These are phyloP conservation scores for Eulithis prunata DNA, from an alignment of 2,888 invertebrate species.

Conservation along the genomic window DNA sequence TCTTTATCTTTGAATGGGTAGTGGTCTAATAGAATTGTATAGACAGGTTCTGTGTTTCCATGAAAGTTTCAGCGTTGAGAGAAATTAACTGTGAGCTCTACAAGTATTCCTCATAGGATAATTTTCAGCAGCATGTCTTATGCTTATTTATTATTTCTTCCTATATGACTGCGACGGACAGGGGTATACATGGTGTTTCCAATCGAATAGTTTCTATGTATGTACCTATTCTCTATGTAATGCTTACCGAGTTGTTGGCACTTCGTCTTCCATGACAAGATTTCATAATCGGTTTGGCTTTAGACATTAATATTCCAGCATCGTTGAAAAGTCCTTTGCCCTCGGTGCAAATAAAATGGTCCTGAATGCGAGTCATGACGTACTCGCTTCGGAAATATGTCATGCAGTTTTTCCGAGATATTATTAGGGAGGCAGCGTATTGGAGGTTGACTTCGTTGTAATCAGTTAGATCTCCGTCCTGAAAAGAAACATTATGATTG, in stretches of 20 bases:
- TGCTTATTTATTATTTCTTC: slow-evolving; percentile 73
- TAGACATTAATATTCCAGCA: background rate
- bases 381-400: background rate
- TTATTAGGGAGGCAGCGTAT: slow-evolving; percentile 6
- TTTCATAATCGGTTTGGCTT: background rate
- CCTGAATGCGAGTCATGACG: background rate
- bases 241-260: slow-evolving; percentile 1
- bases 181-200: slow-evolving; percentile 47
- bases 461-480: slow-evolving; percentile 16
- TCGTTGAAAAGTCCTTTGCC: background rate
- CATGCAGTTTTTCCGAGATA: background rate
- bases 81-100: slow-evolving; percentile 4
- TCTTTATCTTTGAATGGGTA: slow-evolving; percentile 1
- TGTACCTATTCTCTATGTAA: too few species aligned
- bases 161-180: slow-evolving; percentile 65
- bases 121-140: slow-evolving; percentile 73
- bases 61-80: slow-evolving; percentile 2
- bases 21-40: background rate
- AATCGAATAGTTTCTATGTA: background rate
- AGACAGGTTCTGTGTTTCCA: background rate
- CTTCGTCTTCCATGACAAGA: slow-evolving; percentile 2
- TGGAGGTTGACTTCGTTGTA: slow-evolving; percentile 8
- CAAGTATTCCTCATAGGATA: slow-evolving; percentile 37
- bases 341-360: slow-evolving; percentile 8
- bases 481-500: background rate